Conservation (phyloP, 2,888 invertebrate species). For the Aphrophora alni region DNA sequence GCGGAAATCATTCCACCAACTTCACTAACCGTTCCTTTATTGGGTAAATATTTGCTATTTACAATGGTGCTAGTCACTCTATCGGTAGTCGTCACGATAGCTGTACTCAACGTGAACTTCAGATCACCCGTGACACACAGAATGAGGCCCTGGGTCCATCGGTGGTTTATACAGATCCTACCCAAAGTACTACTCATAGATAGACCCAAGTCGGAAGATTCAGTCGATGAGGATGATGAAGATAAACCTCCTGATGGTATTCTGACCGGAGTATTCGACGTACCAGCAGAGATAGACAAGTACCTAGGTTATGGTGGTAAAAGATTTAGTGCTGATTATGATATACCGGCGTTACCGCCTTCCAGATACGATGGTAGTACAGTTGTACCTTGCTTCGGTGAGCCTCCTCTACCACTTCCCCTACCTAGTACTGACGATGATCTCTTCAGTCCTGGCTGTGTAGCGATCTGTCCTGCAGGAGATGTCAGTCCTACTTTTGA, state of each 20-base stretch:
- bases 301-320: conserved; percentile 63
- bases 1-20: conserved; percentile 96
- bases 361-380: conserved; percentile 57
- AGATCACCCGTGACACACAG: conserved; percentile 91
- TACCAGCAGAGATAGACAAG: conserved; percentile 71
- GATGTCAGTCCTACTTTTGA: conserved; percentile 79
- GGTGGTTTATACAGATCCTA: conserved; percentile 71
- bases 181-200: conserved; percentile 82
- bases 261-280: conserved; percentile 79
- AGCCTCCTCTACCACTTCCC: conserved; percentile 67
- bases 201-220: conserved; percentile 81
- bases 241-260: conserved; percentile 65
- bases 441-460: conserved; percentile 70
- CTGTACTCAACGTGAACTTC: conserved; percentile 90
- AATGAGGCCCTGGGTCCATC: conserved; percentile 85
- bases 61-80: conserved; percentile 94
- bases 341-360: conserved; percentile 64
- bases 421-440: conserved; percentile 83
- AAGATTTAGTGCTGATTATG: conserved; percentile 73
- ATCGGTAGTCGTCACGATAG: conserved; percentile 92
- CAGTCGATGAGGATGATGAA: conserved; percentile 57
- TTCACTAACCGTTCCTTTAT: conserved; percentile 87
- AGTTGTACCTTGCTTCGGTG: conserved; percentile 69
- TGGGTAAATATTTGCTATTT: conserved; percentile 92
- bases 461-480: conserved; percentile 40